phyloP scores from a whole-genome alignment of 2,888 invertebrate species.

The Leptinotarsa juncta region DNA sequence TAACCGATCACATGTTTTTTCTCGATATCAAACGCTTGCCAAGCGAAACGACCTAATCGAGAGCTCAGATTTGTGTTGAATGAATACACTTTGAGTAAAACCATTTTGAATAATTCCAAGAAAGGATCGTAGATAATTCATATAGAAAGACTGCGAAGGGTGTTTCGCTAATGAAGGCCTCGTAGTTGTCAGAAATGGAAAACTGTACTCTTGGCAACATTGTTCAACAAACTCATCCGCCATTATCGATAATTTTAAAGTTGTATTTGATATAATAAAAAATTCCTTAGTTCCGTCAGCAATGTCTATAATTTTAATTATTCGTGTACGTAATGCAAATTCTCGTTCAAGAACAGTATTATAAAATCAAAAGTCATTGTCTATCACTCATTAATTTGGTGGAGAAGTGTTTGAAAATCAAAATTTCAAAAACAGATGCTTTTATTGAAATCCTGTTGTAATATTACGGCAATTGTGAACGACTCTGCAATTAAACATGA shows the following conservation, averaged over 20 bases:
- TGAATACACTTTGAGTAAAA: too few relatives aligned
- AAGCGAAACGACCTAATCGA: too few relatives aligned
- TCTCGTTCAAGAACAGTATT: background rate
- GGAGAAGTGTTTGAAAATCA: conserved; percentile 20
- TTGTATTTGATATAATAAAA: conserved; percentile 41
- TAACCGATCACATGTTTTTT: too few relatives aligned
- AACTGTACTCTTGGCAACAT: conserved; percentile 7
- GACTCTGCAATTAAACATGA: conserved; percentile 56
- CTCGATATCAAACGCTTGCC: too few relatives aligned
- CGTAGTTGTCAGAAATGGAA: background rate
- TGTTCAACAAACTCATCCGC: conserved; percentile 44
- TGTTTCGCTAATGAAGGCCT: too few relatives aligned
- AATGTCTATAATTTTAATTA: background rate
- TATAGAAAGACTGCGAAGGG: too few relatives aligned
- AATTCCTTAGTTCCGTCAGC: conserved; percentile 6
- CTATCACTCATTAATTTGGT: background rate
- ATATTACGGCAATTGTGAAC: conserved; percentile 32
- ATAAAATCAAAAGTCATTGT: background rate
- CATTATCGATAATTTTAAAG: conserved; percentile 49
- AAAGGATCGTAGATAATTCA: too few relatives aligned
- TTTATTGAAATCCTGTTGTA: conserved; percentile 33
- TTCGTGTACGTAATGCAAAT: background rate
- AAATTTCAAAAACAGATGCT: conserved; percentile 42
- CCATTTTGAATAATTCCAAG: too few relatives aligned
- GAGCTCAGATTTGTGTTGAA: too few relatives aligned